Evolutionary conservation across 2,113 vertebrate genomes (phyloP).

Genomic region (Nicator chloris): DNA sequence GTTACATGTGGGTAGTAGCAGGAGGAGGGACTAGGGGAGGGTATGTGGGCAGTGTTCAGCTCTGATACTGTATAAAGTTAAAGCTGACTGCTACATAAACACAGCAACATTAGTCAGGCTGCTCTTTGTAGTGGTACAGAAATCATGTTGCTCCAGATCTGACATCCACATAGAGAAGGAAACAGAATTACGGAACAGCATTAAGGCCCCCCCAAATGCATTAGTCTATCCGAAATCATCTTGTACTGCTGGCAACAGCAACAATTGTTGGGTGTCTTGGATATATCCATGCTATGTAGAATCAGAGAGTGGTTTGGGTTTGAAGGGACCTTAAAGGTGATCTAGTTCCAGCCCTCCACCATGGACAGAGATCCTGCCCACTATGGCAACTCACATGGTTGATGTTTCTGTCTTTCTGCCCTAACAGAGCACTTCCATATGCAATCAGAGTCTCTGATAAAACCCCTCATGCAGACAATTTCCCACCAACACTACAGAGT

Average conservation of each 20-base stretch:
- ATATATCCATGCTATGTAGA: not conserved
- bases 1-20: not conserved
- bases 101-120: rapidly evolving
- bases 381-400: not conserved
- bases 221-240: not conserved
- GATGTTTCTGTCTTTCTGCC: not conserved
- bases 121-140: rapidly evolving
- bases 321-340: not conserved
- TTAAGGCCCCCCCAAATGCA: not conserved
- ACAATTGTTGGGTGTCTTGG: not conserved
- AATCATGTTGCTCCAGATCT: not conserved
- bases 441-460: slow-evolving; percentile 89
- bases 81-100: not conserved
- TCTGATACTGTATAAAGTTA: not conserved
- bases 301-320: not conserved
- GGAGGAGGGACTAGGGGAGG: not conserved
- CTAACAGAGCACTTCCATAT: slow-evolving; percentile 89
- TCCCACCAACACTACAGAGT: slow-evolving; percentile 93
- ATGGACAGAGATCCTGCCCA: not conserved
- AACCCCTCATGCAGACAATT: slow-evolving; percentile 89
- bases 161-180: not conserved
- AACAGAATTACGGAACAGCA: rapidly evolving
- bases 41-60: not conserved
- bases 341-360: not conserved
- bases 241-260: no score